Base-by-base conservation (phyloP, 2,888 invertebrate genomes). In the Papilio gigon region DNA sequence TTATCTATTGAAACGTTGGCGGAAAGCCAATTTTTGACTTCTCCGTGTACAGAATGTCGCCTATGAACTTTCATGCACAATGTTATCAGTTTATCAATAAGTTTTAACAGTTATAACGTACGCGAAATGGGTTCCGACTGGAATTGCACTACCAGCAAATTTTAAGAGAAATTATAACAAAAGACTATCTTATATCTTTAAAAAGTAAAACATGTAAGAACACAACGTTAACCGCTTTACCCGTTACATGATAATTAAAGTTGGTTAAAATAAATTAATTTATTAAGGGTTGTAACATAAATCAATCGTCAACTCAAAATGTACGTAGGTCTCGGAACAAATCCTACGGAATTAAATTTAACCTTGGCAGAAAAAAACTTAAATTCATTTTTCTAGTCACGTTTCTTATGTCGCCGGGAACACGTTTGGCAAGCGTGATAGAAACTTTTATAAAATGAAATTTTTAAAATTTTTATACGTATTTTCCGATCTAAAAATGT, bases 341-440 rank as follows among this genome's bases (percentile, higher is more conserved):
- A 47, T 63, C 47, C 30, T 14, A 33, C 17, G 30, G 35, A 63
- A 44, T 47, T 63, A 47, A 63, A 47, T 63, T 44, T 33, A 47
- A 63, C 27, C 47, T 64, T 25, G 50, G 65, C 20, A 40, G n/a
- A n/a, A n/a, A 65, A 64, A 65, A 65, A 56, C 56, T 65, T 40
- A 66, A 47, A 25, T 59, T 58, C 30, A 40, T 37, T 67, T 67
- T 61, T 59, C 67, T 67, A 67, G 67, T 67, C 67, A 67, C 67
- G 67, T 67, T 14, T 27, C 27, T 37, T 47, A 66, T 59, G 35
- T 37, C 67, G 67, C 47, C 67, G 67, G 50, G 67, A 67, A 67
- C 67, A 67, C 67, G 67, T 67, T 60, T 60, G 35, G 61, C 61
- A 25, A 67, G 67, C 61, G 61, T 61, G 47, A 67, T 67, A 67